Evolutionary conservation across 2,797 vertebrate species (phyloP).

Genomic region (Chromis chromis): DNA sequence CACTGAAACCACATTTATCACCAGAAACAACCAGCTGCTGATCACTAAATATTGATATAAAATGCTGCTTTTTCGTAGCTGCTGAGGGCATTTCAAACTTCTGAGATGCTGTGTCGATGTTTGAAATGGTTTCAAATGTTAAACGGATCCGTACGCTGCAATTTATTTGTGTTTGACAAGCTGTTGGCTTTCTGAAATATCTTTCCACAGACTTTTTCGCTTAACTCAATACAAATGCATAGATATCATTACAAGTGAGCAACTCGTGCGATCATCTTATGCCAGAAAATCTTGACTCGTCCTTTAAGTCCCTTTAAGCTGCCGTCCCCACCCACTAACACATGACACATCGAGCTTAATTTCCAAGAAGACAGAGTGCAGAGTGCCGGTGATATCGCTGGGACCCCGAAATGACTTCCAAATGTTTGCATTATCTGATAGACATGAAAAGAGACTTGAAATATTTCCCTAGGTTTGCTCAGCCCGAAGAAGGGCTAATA

Average conservation of each 20-base stretch:
- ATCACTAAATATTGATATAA: neutral
- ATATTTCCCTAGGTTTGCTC: conserved; percentile 46
- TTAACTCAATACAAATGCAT: neutral
- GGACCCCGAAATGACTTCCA: conserved; percentile 44
- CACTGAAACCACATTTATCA: conserved; percentile 14
- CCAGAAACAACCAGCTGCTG: conserved; percentile 2
- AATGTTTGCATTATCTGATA: conserved; percentile 58
- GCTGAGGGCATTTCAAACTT: neutral
- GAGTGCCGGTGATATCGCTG: conserved; percentile 34
- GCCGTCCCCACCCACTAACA: conserved; percentile 7
- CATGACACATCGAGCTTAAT: conserved; percentile 42
- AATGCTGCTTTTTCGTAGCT: neutral
- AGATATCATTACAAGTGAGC: neutral
- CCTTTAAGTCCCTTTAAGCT: conserved; percentile 9
- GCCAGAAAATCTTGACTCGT: neutral
- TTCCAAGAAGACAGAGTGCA: conserved; percentile 20
- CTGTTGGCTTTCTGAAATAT: neutral
- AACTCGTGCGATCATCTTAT: neutral
- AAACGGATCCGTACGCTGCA: neutral
- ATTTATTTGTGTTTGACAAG: neutral
- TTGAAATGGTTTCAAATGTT: conserved; percentile 9
- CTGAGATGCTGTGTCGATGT: neutral
- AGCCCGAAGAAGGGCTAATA: conserved; percentile 34
- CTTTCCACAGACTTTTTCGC: neutral
- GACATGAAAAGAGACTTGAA: conserved; percentile 41